Percentiles rank a stretch among this genome's conserved stretches.
phyloP scores from a whole-genome alignment of 2,888 invertebrate genomes.

The Nomada goodeniana region DNA sequence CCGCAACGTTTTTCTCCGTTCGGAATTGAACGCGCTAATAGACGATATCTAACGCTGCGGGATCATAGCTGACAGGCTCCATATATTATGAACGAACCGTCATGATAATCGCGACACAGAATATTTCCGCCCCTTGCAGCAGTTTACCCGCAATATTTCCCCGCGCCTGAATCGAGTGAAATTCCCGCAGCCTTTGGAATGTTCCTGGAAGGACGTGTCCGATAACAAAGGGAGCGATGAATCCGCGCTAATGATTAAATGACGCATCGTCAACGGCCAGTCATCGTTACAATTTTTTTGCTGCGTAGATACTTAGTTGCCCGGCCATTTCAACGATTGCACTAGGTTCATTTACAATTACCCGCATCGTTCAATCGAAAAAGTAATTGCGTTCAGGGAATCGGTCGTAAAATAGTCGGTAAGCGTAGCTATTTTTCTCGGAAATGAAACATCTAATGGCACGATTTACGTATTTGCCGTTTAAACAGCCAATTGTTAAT shows the following conservation, averaged over 20 bases:
- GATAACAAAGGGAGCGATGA: not conserved
- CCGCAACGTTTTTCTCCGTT: not conserved
- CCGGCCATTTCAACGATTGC: not conserved
- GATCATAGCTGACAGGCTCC: not conserved
- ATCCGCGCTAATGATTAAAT: not conserved
- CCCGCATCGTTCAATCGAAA: constrained; percentile 2
- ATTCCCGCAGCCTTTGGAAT: not conserved
- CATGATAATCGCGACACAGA: constrained; percentile 30
- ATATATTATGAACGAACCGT: constrained; percentile 23
- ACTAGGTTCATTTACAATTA: constrained; percentile 4
- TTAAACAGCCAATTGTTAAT: no score
- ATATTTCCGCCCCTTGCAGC: constrained; percentile 19
- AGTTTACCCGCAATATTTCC: constrained; percentile 6
- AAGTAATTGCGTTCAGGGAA: constrained; percentile 11
- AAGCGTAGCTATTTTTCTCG: not conserved
- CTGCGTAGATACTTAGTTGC: no score
- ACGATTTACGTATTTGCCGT: not conserved
- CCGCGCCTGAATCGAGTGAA: not conserved
- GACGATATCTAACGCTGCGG: constrained; percentile 9
- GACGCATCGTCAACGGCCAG: not conserved
- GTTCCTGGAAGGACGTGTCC: no score
- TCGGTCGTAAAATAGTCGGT: not conserved
- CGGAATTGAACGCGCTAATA: constrained; percentile 4
- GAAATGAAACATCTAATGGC: constrained; percentile 6
- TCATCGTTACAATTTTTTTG: not conserved